Percentiles rank a stretch among this genome's conserved stretches.
Conservation (phyloP, 1,140 invertebrate genomes). For the Contarinia nasturtii region DNA sequence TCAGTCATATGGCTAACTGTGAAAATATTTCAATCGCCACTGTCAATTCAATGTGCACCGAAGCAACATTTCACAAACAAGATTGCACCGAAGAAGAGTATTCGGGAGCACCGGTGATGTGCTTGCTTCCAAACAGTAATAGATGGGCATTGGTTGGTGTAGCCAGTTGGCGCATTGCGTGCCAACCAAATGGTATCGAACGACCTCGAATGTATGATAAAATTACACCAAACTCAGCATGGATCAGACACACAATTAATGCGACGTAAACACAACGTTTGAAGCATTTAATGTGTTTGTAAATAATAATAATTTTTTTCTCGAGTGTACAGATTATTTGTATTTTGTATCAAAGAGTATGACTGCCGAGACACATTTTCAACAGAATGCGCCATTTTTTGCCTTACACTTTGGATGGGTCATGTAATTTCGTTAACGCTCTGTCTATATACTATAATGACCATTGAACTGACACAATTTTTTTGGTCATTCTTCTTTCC, state of each 20-base stretch:
- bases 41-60: constrained; percentile 63
- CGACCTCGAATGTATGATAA: constrained; percentile 63
- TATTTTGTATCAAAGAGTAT: too few species aligned
- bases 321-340: too few species aligned
- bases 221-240: constrained; percentile 57
- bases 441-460: too few species aligned
- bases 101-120: constrained; percentile 67
- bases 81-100: constrained; percentile 72
- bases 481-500: too few species aligned
- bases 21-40: constrained; percentile 67
- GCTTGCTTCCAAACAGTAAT: constrained; percentile 37
- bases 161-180: constrained; percentile 65
- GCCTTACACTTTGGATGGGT: too few species aligned
- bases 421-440: too few species aligned
- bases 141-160: constrained; percentile 56
- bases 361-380: too few species aligned
- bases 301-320: too few species aligned
- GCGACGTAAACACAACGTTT: constrained; percentile 9
- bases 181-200: constrained; percentile 43
- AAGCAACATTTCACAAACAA: constrained; percentile 52
- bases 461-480: too few species aligned
- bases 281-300: too few species aligned
- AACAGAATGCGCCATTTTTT: too few species aligned
- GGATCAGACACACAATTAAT: constrained; percentile 51
- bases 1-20: constrained; percentile 55